phyloP scores from a whole-genome alignment of 2,797 vertebrate genomes.

The Hapalemur alaotrensis region DNA sequence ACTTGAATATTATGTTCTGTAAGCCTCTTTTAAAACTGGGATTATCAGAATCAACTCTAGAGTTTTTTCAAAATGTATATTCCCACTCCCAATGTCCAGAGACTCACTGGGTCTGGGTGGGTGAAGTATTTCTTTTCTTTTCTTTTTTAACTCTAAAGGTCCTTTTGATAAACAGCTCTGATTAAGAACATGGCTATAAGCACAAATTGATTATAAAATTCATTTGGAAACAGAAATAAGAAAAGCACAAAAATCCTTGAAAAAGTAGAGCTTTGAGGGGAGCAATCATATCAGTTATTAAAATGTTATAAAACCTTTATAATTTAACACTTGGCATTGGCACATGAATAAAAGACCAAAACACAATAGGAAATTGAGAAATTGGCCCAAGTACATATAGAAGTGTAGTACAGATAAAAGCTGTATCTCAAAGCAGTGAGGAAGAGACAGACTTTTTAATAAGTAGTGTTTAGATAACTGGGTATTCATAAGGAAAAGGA shows the following conservation, averaged over 20 bases:
- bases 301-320: conserved; percentile 35
- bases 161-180: background rate
- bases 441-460: background rate
- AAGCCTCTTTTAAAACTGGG: background rate
- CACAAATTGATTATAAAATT: conserved; percentile 39
- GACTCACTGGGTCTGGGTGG: background rate
- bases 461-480: background rate
- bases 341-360: conserved; percentile 1
- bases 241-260: background rate
- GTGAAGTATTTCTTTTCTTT: background rate
- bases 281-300: background rate
- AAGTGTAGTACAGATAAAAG: conserved; percentile 31
- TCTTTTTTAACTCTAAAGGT: background rate
- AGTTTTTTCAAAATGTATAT: conserved; percentile 26
- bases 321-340: background rate
- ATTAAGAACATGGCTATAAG: background rate
- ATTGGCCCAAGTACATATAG: background rate
- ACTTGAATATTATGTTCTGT: background rate
- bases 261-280: background rate
- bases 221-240: background rate
- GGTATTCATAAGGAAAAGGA: background rate
- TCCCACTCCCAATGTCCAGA: background rate
- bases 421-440: background rate
- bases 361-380: conserved; percentile 1
- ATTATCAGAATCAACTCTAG: background rate